Percentiles rank a stretch among this genome's conserved stretches.
Conservation (phyloP, 2,888 invertebrate species). For the Physocephala rufipes region DNA sequence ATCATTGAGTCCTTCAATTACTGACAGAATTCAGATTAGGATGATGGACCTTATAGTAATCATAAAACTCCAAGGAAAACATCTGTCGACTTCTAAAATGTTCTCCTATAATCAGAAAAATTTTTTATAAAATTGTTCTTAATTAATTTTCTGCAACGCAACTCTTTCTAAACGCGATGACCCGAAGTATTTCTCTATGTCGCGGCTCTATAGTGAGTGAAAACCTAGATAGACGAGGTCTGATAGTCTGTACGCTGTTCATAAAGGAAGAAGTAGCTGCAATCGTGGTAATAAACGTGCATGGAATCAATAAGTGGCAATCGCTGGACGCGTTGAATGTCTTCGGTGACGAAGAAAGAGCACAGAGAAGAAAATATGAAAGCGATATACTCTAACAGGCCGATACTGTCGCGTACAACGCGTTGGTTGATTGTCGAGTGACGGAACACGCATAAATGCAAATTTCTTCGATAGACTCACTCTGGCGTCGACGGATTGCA, state of each 20-base stretch:
- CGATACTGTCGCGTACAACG: not conserved
- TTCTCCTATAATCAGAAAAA: not conserved
- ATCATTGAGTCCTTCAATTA: no score
- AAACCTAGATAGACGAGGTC: not conserved
- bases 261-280: conserved; percentile 10
- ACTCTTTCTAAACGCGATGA: not conserved
- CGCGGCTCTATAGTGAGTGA: not conserved
- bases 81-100: not conserved
- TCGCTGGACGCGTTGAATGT: conserved; percentile 12
- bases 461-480: not conserved
- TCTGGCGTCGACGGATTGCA: conserved; percentile 21
- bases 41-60: not conserved
- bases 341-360: conserved; percentile 14
- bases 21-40: not conserved
- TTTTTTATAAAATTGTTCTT: not conserved
- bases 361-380: not conserved
- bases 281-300: conserved; percentile 23
- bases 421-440: not conserved
- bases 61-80: not conserved
- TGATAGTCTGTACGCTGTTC: not conserved
- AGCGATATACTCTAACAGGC: not conserved
- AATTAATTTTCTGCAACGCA: not conserved
- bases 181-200: conserved; percentile 3
- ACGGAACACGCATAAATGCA: conserved; percentile 15
- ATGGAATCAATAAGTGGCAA: conserved; percentile 2